phyloP scores from a whole-genome alignment of 2,888 invertebrate species.

The Drosophila kambysellisi region DNA sequence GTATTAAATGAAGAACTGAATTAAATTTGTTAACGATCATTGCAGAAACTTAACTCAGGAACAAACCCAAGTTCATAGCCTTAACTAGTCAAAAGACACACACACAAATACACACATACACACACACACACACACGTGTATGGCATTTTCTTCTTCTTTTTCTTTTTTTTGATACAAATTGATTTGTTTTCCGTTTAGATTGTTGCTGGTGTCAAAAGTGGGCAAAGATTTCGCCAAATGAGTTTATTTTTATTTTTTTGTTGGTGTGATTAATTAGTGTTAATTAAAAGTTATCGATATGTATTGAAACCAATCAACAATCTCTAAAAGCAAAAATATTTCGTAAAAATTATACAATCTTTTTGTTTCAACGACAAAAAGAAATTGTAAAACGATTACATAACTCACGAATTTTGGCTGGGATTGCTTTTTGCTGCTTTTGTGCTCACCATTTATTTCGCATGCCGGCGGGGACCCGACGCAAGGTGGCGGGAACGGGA shows the following conservation, averaged over 20 bases:
- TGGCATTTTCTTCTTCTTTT: not conserved
- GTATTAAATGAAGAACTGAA: conserved; percentile 68
- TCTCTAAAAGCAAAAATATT: conserved; percentile 38
- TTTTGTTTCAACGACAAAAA: conserved; percentile 4
- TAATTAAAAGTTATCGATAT: conserved; percentile 73
- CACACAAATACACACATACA: not conserved
- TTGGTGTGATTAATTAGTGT: conserved; percentile 79
- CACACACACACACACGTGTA: not conserved
- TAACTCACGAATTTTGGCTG: conserved; percentile 53
- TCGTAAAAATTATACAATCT: conserved; percentile 65
- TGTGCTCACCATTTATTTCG: conserved; percentile 18
- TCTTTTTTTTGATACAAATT: conserved; percentile 26
- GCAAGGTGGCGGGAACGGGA: not conserved
- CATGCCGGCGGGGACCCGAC: conserved; percentile 20
- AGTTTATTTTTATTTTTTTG: conserved; percentile 11
- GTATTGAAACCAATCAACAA: conserved; percentile 17
- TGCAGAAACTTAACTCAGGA: conserved; percentile 8
- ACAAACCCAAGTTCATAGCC: conserved; percentile 70
- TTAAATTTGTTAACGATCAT: conserved; percentile 60
- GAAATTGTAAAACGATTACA: conserved; percentile 67
- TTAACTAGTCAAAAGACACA: conserved; percentile 8
- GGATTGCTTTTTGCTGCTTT: conserved; percentile 3
- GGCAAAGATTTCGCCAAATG: conserved; percentile 58
- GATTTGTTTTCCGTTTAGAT: conserved; percentile 28
- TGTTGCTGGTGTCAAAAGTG: conserved; percentile 35